Conservation (phyloP, 1,140 invertebrate genomes). For the Pogonognathellus flavescens region DNA sequence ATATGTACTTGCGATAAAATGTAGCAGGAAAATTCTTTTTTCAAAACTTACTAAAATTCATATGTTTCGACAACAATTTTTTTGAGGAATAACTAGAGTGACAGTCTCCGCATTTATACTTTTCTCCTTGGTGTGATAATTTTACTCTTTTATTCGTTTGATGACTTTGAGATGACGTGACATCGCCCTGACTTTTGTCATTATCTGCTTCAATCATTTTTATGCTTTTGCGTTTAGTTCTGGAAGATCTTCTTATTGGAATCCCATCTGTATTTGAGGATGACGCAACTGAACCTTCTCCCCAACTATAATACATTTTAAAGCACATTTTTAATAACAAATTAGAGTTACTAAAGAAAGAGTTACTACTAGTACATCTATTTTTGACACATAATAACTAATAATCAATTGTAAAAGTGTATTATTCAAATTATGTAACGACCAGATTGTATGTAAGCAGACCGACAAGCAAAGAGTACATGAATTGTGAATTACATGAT, state of each 20-base stretch:
- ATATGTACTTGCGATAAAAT: no score
- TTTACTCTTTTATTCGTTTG: background rate
- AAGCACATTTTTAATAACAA: no score
- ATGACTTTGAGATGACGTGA: background rate
- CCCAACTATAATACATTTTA: constrained; percentile 6
- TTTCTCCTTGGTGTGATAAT: background rate
- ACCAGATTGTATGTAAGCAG: no score
- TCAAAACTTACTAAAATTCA: constrained; percentile 31
- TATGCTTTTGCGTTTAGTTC: constrained; percentile 17
- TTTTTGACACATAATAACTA: no score
- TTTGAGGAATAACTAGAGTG: constrained; percentile 1
- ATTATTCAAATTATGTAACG: no score
- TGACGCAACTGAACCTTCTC: background rate
- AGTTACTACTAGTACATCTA: no score
- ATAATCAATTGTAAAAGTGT: no score
- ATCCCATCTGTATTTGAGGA: background rate
- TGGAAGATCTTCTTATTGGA: background rate
- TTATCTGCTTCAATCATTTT: constrained; percentile 34
- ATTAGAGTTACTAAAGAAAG: no score
- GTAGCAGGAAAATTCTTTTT: background rate
- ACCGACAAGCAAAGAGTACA: no score
- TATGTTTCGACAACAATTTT: background rate
- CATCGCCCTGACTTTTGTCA: constrained; percentile 14
- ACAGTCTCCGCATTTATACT: constrained; percentile 27
- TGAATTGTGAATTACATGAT: no score